Conservation (phyloP, 2,113 vertebrate genomes). For the Dasypus novemcinctus region DNA sequence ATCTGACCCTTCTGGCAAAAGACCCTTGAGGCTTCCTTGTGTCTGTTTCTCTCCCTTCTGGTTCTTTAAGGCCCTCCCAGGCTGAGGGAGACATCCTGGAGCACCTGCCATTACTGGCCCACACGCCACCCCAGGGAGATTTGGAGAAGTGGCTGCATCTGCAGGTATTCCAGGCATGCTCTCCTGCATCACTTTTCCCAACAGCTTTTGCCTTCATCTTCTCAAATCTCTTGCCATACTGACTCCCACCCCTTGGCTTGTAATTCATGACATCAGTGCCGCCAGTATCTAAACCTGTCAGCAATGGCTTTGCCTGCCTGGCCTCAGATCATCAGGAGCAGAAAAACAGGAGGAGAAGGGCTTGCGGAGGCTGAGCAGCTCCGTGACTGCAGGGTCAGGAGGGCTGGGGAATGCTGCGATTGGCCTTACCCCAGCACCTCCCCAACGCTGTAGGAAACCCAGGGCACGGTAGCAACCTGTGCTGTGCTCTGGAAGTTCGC, state of each 20-base stretch:
- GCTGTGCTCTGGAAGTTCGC: not conserved
- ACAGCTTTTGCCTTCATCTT: not conserved
- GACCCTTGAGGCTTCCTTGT: not conserved
- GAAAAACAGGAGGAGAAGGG: not conserved
- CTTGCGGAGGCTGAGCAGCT: not conserved
- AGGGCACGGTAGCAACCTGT: not conserved
- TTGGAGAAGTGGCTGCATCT: not conserved
- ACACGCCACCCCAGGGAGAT: not conserved
- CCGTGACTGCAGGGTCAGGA: not conserved
- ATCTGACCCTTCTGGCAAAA: not conserved
- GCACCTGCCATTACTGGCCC: not conserved
- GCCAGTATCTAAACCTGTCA: not conserved
- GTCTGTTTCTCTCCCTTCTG: not conserved
- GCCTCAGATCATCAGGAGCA: not conserved
- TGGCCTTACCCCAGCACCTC: not conserved
- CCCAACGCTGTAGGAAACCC: not conserved
- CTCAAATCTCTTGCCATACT: constrained; percentile 36
- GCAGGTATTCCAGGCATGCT: constrained; percentile 5
- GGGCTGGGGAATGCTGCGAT: not conserved
- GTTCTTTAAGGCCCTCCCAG: not conserved
- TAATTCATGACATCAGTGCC: not conserved
- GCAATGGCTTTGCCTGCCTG: not conserved
- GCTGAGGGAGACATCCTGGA: not conserved
- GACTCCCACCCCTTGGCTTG: constrained; percentile 23
- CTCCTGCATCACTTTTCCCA: constrained; percentile 1